A percentile compares a stretch with the other conserved stretches of the same genome.
These are phyloP conservation scores for Hanleya hanleyi DNA, from an alignment of 2,888 invertebrate species.

Conservation along the genomic window DNA sequence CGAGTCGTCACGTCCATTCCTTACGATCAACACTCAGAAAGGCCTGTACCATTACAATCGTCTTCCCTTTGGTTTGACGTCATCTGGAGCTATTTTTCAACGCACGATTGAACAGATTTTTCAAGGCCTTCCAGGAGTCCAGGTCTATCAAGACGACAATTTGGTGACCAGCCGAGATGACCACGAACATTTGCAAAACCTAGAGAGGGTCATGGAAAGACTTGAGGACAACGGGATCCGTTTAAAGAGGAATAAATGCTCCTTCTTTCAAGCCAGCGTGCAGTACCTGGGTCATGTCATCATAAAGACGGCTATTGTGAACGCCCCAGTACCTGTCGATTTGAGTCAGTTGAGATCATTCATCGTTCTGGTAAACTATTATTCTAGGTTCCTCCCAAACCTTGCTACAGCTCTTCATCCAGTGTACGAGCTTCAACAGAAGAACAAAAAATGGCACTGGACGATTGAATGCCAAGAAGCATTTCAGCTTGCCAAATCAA, in stretches of 20 bases:
- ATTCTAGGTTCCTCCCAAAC: conserved; percentile 15
- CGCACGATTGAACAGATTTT: conserved; percentile 24
- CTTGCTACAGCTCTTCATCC: conserved; percentile 12
- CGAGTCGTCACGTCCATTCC: conserved; percentile 25
- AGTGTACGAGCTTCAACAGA: conserved; percentile 21
- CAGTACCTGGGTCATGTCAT: not conserved
- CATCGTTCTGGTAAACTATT: not conserved
- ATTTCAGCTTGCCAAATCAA: conserved; percentile 42
- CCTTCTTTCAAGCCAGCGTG: not conserved
- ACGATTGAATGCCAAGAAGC: conserved; percentile 26
- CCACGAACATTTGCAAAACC: not conserved
- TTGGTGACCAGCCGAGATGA: not conserved
- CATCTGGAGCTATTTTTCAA: conserved; percentile 24
- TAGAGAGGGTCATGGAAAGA: not conserved
- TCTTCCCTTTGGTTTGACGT: not conserved
- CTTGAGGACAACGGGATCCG: not conserved
- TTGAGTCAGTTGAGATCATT: not conserved
- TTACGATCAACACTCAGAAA: conserved; percentile 23
- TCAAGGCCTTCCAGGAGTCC: conserved; percentile 2
- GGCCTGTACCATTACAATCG: conserved; percentile 25
- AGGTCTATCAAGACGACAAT: not conserved
- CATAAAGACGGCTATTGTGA: not conserved
- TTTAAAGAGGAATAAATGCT: not conserved
- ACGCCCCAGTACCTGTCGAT: not conserved
- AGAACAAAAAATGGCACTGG: conserved; percentile 32